These are phyloP conservation scores for Cerastis leucographa DNA, from an alignment of 2,888 invertebrate species.

Conservation along the genomic window DNA sequence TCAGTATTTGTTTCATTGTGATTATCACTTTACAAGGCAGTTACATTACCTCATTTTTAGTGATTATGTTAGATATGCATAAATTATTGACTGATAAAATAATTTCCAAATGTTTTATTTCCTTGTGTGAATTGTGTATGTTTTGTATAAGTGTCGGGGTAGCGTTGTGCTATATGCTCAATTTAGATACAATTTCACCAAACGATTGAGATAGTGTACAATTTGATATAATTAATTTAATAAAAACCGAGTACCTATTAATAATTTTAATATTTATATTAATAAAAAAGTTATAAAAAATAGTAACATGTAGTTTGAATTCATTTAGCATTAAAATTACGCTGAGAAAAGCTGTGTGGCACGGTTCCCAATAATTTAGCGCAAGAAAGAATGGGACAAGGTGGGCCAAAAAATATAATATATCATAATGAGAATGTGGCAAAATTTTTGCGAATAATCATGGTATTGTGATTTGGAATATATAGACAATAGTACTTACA, in stretches of 20 bases:
- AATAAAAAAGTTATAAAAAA: conserved; percentile 89
- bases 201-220: conserved; percentile 90
- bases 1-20: conserved; percentile 89
- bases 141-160: conserved; percentile 85
- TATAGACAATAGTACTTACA: too few species aligned
- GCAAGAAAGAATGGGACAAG: not conserved
- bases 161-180: conserved; percentile 91
- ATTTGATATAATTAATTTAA: conserved; percentile 89
- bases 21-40: conserved; percentile 88
- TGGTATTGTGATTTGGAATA: not conserved
- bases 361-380: not conserved
- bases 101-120: conserved; percentile 89
- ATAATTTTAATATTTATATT: conserved; percentile 91
- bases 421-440: not conserved
- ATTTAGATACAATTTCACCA: conserved; percentile 90
- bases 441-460: not conserved
- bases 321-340: conserved; percentile 67
- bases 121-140: conserved; percentile 87
- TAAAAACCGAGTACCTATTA: conserved; percentile 90
- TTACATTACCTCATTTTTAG: conserved; percentile 87
- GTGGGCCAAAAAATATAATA: too few species aligned
- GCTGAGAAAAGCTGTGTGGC: not conserved
- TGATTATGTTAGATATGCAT: conserved; percentile 84
- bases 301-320: conserved; percentile 76
- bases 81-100: conserved; percentile 89